Percentiles rank a stretch among this genome's conserved stretches.
Conservation (phyloP, 2,888 invertebrate genomes). For the Cephus nigrinus region DNA sequence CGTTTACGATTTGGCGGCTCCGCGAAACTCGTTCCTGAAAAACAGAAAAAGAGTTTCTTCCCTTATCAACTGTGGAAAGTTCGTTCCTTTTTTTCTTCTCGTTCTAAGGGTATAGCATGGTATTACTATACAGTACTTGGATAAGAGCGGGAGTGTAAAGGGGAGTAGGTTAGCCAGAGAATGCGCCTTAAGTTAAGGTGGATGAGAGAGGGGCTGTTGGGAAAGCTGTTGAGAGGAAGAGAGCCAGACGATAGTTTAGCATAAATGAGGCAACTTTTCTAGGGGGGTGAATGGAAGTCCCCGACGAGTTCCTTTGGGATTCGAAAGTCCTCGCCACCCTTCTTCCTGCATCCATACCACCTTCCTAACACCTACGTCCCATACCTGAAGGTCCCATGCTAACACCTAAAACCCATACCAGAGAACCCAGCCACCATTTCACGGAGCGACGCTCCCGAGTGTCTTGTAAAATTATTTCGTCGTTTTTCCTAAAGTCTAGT, state of each 20-base stretch:
- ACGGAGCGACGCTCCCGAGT: constrained; percentile 40
- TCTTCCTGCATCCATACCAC: not conserved
- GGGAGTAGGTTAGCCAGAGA: not conserved
- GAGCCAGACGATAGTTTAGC: constrained; percentile 46
- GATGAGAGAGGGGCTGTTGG: not conserved
- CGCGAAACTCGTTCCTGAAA: not conserved
- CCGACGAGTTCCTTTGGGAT: constrained; percentile 33
- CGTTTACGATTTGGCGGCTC: not conserved
- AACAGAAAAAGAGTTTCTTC: not conserved
- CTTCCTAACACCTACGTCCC: not conserved
- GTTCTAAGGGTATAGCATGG: not conserved
- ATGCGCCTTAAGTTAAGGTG: not conserved
- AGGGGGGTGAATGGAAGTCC: constrained; percentile 27
- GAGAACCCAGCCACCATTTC: constrained; percentile 26
- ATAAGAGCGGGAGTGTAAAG: not conserved
- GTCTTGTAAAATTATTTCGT: constrained; percentile 42
- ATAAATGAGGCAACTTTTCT: constrained; percentile 55
- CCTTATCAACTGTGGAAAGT: not conserved
- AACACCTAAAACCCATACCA: not conserved
- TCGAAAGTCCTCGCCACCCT: not conserved
- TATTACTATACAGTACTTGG: not conserved
- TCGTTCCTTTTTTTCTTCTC: not conserved
- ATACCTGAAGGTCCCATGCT: not conserved
- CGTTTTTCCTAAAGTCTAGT: constrained; percentile 10
- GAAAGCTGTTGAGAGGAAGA: not conserved